phyloP scores from a whole-genome alignment of 2,113 vertebrate species.

The Anas platyrhynchos region DNA sequence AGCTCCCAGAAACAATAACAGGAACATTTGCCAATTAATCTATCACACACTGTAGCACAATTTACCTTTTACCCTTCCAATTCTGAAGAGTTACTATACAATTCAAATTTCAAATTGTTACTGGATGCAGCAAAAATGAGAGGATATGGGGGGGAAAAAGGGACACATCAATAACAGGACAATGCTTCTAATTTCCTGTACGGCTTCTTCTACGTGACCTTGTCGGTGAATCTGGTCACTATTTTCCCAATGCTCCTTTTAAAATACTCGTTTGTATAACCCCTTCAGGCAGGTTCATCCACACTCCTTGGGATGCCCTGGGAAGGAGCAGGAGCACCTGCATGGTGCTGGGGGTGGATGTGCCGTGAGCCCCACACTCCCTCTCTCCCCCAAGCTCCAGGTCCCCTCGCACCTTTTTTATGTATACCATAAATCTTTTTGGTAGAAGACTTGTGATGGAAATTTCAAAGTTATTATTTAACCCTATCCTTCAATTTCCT shows the following conservation, averaged over 20 bases:
- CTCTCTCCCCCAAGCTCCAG: fast-evolving
- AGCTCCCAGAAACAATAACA: constrained; percentile 60
- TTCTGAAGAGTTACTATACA: constrained; percentile 13
- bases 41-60: background rate
- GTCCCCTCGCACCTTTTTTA: fast-evolving
- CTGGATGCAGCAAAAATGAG: background rate
- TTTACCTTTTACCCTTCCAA: constrained; percentile 71
- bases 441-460: background rate
- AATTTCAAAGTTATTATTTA: constrained; percentile 23
- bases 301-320: fast-evolving
- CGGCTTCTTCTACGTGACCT: background rate
- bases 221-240: background rate
- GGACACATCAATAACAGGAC: constrained; percentile 31
- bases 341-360: no score
- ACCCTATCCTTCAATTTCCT: constrained; percentile 11
- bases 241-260: background rate
- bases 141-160: constrained; percentile 31
- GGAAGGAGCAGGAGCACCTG: background rate
- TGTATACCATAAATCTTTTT: background rate
- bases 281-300: background rate
- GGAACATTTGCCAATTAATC: constrained; percentile 68
- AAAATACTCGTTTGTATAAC: background rate
- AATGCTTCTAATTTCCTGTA: constrained; percentile 35
- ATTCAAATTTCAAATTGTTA: constrained; percentile 37
- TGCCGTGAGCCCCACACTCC: fast-evolving